A percentile compares a stretch with the other conserved stretches of the same genome.
Evolutionary conservation across 2,797 vertebrate species (phyloP).

Genomic region (Harpagifer antarcticus): DNA sequence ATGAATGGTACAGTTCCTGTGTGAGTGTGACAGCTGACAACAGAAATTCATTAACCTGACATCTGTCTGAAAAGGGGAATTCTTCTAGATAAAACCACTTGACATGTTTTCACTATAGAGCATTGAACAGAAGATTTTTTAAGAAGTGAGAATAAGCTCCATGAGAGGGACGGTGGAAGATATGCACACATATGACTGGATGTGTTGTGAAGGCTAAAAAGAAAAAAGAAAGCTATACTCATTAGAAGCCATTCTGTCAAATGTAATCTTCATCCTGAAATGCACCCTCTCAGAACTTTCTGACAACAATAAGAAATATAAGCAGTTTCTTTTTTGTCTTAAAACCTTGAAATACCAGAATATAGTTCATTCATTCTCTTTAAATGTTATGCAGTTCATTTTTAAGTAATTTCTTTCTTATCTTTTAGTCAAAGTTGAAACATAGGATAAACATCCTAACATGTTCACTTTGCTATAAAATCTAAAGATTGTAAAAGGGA

Average conservation of each 20-base stretch:
- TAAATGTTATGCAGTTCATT: conserved; percentile 8
- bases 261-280: conserved; percentile 33
- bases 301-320: conserved; percentile 9
- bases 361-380: conserved; percentile 8
- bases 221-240: conserved; percentile 17
- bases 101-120: conserved; percentile 47
- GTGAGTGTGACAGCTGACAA: conserved; percentile 64
- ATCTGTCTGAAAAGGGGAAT: conserved; percentile 42
- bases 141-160: conserved; percentile 23
- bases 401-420: neutral
- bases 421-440: conserved; percentile 4
- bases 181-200: conserved; percentile 10
- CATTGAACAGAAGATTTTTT: conserved; percentile 35
- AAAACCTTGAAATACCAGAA: conserved; percentile 2
- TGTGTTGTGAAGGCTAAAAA: conserved; percentile 18
- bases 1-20: conserved; percentile 49
- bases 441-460: neutral
- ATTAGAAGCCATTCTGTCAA: conserved; percentile 43
- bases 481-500: neutral
- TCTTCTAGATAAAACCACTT: conserved; percentile 21
- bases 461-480: neutral
- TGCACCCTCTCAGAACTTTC: conserved; percentile 13
- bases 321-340: conserved; percentile 4
- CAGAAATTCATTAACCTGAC: conserved; percentile 64
- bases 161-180: neutral